phyloP scores from a whole-genome alignment of 2,888 invertebrate genomes.

The Eupithecia dodoneata region DNA sequence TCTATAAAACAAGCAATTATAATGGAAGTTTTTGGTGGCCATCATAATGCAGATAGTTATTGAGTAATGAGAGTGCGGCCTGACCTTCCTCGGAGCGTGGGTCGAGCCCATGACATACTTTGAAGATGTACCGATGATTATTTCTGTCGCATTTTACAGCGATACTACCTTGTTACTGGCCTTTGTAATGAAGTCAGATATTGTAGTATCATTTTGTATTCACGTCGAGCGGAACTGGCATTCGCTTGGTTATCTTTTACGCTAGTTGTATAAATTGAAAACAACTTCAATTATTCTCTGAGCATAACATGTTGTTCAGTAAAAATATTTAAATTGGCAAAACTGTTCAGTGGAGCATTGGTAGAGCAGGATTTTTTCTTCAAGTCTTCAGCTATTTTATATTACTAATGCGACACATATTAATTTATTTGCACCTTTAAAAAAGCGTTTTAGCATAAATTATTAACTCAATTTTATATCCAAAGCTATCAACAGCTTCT shows the following conservation, averaged over 20 bases:
- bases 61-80: constrained; percentile 62
- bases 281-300: constrained; percentile 1
- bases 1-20: constrained; percentile 4
- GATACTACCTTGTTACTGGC: constrained; percentile 44
- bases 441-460: neutral
- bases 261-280: constrained; percentile 6
- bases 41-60: constrained; percentile 54
- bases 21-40: constrained; percentile 50
- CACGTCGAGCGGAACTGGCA: neutral
- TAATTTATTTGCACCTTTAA: neutral
- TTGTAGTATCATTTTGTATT: constrained; percentile 7
- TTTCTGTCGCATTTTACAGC: constrained; percentile 73
- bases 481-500: constrained; percentile 1
- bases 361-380: neutral
- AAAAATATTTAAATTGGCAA: neutral
- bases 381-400: neutral
- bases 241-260: neutral
- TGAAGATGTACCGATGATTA: constrained; percentile 72
- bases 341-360: neutral
- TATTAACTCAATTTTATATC: neutral
- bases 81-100: constrained; percentile 79
- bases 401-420: neutral
- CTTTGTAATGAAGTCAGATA: constrained; percentile 32
- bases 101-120: constrained; percentile 82
- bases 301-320: neutral